Evolutionary conservation across 2,888 invertebrate genomes (phyloP).

Genomic region (Cephus pulcher): DNA sequence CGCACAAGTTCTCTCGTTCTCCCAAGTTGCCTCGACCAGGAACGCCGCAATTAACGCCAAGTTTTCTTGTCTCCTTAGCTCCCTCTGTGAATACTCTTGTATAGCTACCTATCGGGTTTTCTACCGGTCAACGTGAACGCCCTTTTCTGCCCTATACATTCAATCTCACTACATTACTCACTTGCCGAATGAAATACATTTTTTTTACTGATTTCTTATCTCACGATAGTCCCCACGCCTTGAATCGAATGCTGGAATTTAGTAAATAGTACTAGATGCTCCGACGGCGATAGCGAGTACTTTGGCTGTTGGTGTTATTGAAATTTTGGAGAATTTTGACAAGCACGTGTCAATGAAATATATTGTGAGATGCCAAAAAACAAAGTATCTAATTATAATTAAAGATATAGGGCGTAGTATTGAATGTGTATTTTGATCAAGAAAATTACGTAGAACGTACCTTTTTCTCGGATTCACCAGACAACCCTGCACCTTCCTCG

Average conservation of each 20-base stretch:
- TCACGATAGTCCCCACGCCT: neutral
- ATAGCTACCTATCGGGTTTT: neutral
- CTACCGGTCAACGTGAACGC: neutral
- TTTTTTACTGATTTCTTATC: neutral
- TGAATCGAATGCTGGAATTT: neutral
- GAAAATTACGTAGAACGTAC: neutral
- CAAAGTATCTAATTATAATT: neutral
- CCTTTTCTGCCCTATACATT: neutral
- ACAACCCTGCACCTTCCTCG: constrained; percentile 46
- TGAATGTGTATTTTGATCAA: too few species aligned
- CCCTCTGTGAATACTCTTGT: neutral
- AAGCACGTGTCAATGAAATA: neutral
- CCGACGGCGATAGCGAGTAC: neutral
- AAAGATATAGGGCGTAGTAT: neutral
- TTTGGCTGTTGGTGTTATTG: neutral
- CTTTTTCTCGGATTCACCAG: constrained; percentile 32
- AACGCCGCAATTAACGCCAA: neutral
- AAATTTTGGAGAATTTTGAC: neutral
- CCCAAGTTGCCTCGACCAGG: neutral
- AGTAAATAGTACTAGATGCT: neutral
- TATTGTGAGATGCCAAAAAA: neutral
- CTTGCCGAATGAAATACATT: neutral
- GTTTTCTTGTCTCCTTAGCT: neutral
- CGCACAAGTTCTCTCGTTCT: neutral
- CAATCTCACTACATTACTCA: neutral